Conservation (phyloP, 2,888 invertebrate genomes). For the Drosophila yooni region DNA sequence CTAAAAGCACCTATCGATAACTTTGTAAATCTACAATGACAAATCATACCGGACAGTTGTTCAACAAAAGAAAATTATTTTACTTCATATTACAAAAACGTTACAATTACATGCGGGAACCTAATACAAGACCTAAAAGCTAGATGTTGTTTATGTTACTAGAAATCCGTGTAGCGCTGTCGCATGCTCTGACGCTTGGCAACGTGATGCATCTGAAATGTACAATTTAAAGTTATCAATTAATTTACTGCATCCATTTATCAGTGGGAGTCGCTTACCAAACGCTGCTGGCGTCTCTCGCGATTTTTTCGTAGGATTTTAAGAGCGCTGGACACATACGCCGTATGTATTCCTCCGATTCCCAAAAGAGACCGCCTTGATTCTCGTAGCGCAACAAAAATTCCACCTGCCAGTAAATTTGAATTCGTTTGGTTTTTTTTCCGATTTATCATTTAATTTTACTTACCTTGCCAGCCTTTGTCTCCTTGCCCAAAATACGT, state of each 20-base stretch:
- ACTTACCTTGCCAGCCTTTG: slow-evolving; percentile 75
- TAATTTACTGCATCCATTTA: not conserved
- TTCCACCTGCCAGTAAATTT: slow-evolving; percentile 64
- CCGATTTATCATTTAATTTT: not conserved
- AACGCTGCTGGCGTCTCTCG: slow-evolving; percentile 74
- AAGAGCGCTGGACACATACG: slow-evolving; percentile 77
- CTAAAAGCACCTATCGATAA: slow-evolving; percentile 10
- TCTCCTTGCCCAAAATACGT: slow-evolving; percentile 77
- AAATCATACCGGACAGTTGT: slow-evolving; percentile 28
- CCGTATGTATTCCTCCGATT: slow-evolving; percentile 74
- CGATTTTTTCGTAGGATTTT: slow-evolving; percentile 75
- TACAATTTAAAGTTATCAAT: not conserved
- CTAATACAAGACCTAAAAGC: slow-evolving; percentile 62
- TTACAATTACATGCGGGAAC: slow-evolving; percentile 71
- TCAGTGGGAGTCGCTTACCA: slow-evolving; percentile 58
- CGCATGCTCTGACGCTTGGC: slow-evolving; percentile 81
- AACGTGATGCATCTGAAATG: slow-evolving; percentile 78
- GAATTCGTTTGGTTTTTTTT: not conserved
- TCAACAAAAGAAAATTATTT: slow-evolving; percentile 78
- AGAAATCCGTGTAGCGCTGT: slow-evolving; percentile 80
- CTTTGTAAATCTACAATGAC: not conserved
- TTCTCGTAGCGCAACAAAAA: slow-evolving; percentile 78
- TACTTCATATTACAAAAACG: slow-evolving; percentile 76
- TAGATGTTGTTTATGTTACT: slow-evolving; percentile 53
- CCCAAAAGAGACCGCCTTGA: slow-evolving; percentile 76